Percentiles rank a stretch among this genome's conserved stretches.
Conservation (phyloP, 1,140 invertebrate genomes). For the Vollenhovia emeryi region DNA sequence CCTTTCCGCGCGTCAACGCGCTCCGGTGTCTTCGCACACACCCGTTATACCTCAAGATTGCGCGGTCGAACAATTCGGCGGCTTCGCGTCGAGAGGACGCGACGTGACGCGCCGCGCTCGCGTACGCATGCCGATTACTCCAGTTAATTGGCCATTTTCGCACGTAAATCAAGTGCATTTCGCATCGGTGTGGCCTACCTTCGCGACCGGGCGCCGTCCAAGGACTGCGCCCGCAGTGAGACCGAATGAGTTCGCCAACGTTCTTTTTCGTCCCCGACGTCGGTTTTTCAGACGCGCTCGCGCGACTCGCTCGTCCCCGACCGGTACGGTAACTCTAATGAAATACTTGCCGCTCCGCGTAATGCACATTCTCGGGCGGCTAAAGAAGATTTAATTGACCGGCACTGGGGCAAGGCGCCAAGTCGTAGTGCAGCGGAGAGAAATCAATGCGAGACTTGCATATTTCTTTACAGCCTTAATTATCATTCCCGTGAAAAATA, state of each 20-base stretch:
- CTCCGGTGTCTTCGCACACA: neutral
- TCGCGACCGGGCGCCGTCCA: constrained; percentile 68
- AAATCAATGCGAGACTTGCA: neutral
- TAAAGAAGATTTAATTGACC: constrained; percentile 35
- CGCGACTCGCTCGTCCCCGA: constrained; percentile 1
- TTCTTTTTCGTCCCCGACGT: constrained; percentile 48
- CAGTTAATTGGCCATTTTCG: constrained; percentile 77
- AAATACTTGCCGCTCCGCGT: neutral
- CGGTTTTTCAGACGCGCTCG: constrained; percentile 41
- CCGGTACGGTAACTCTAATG: constrained; percentile 59
- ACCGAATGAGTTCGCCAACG: constrained; percentile 62
- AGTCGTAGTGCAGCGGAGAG: neutral
- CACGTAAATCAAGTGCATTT: constrained; percentile 73
- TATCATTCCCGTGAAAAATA: neutral
- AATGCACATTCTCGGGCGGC: neutral
- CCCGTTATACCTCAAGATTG: constrained; percentile 25
- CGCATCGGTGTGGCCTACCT: constrained; percentile 66
- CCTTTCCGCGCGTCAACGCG: neutral
- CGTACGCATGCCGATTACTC: constrained; percentile 65
- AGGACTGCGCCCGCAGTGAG: constrained; percentile 62
- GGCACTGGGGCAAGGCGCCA: neutral
- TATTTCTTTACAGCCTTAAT: constrained; percentile 26
- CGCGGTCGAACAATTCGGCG: constrained; percentile 57
- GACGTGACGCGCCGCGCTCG: neutral
- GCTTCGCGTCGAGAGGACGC: constrained; percentile 38